Base-by-base conservation (phyloP, 2,888 invertebrate species). In the Melipona bicolor region DNA sequence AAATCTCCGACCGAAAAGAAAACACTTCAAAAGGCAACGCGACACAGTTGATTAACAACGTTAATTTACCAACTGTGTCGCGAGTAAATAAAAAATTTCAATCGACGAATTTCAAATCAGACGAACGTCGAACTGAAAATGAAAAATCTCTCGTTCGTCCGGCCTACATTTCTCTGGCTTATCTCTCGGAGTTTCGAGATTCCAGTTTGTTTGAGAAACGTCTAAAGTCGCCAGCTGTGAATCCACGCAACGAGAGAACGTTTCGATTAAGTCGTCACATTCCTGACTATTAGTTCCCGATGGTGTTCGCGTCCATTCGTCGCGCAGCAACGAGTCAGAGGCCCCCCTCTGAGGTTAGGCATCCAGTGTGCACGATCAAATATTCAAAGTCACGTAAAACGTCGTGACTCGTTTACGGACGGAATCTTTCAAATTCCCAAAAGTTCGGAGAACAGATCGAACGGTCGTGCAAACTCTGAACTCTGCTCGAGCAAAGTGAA, bases 201-300 rank as follows among this genome's bases (percentile, higher is more conserved):
- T 43, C 5, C 52, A 13, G n/a, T 36, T 65, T 21, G 67, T 62
- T 77, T 21, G 32, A 77, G 43, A 43, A 69, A 68, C 79, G 61
- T n/a, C 52, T 59, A 21, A 49, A 43, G 54, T 19, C 32, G 21
- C 43, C 21, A 27, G 19, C 13, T 17, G 49, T 62, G 56, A 65
- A 67, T 67, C 67, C 67, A 50, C 19, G 32, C 17, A 21, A n/a
- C 5, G 54, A 70, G 50, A 81, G 81, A 74, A 52, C 52, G 68
- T 74, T 56, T 74, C 74, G 73, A 82, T 81, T 70, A 67, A 59
- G 61, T 49, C 17, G 52, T 69, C n/a, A 65, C 50, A 62, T 62
- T 56, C 21, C 36, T 49, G 65, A 81, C 65, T 21, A 69, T 67
- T 27, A 15, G 36, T 19, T 36, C 79, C 50, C 65, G 59, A 56